Base-by-base conservation (phyloP, 2,797 vertebrate species). In the Cirrhinus molitorella region DNA sequence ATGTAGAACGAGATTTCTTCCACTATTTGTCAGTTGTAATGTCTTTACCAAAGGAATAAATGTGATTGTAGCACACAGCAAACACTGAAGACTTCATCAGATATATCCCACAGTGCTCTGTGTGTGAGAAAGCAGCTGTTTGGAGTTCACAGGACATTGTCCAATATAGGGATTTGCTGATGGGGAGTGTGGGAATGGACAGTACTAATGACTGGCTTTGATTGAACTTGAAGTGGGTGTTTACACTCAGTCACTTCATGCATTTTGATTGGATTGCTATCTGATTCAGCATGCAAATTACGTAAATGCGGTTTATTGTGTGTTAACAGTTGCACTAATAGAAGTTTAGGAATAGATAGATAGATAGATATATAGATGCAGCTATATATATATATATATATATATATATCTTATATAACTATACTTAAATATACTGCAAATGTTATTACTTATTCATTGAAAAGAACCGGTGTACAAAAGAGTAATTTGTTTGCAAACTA, bases 151-250 rank as follows among this genome's bases (percentile, higher is more conserved):
- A 77, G 40, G 40, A 19, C 53, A 59, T 83, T 68, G 40, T 21
- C 65, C 74, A 70, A 83, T 83, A 37, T 51, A 77, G 63, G 72
- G 81, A 83, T 77, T 77, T 59, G 73, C 51, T 77, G 51, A 13
- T 7, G 0, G n/a, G 14, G 55, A 43, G n/a, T 34, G 57, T 82
- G 71, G 68, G 80, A 47, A 72, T 49, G 14, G 57, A 11, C 67
- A 34, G 17, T n/a, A 28, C 11, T 40, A 81, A 81, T 61, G 43
- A 66, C 34, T 75, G 31, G n/a, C 43, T 75, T 75, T 66, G 19
- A 61, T 34, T 80, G 57, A 45, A 49, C 57, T 77, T 47, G 13
- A 55, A 67, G 23, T 37, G 34, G 31, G 34, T 68, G 63, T 55
- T 68, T 79, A 37, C 28, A 49, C 47, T 66, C 47, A 59, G 40